Evolutionary conservation across 1,140 invertebrate genomes (phyloP).

Genomic region (Onthophagus taurus): DNA sequence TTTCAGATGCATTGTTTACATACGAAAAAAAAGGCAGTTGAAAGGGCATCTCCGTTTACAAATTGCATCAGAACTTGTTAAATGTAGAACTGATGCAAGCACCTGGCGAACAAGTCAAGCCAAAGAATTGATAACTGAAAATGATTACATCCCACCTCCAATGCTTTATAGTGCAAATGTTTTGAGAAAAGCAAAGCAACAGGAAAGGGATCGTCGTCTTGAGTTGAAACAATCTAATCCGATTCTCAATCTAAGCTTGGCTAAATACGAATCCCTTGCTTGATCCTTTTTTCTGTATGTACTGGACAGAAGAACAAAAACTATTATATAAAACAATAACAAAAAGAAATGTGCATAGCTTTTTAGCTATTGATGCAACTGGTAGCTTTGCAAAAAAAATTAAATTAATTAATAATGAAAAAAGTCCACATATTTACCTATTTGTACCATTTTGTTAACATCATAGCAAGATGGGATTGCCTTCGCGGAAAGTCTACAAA

Average conservation of each 20-base stretch:
- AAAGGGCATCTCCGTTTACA: no score
- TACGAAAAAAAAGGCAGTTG: no score
- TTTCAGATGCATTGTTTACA: not conserved
- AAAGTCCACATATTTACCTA: not conserved
- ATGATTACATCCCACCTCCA: no score
- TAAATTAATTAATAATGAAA: not conserved
- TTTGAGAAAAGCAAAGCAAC: no score
- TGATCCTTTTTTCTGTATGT: not conserved
- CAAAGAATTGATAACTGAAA: no score
- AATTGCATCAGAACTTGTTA: no score
- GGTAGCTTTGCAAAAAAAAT: not conserved
- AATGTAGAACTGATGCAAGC: no score
- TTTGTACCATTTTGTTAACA: not conserved
- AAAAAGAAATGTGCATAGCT: not conserved
- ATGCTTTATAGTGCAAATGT: no score
- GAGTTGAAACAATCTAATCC: not conserved
- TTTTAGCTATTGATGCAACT: not conserved
- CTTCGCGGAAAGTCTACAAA: no score
- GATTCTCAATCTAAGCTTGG: not conserved
- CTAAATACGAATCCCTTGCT: not conserved
- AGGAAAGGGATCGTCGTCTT: no score
- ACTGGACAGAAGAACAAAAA: not conserved
- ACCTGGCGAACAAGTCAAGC: no score
- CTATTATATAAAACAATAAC: not conserved
- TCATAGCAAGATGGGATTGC: not conserved